Base-by-base conservation (phyloP, 2,797 vertebrate species). In the Dromococcyx pavoninus region DNA sequence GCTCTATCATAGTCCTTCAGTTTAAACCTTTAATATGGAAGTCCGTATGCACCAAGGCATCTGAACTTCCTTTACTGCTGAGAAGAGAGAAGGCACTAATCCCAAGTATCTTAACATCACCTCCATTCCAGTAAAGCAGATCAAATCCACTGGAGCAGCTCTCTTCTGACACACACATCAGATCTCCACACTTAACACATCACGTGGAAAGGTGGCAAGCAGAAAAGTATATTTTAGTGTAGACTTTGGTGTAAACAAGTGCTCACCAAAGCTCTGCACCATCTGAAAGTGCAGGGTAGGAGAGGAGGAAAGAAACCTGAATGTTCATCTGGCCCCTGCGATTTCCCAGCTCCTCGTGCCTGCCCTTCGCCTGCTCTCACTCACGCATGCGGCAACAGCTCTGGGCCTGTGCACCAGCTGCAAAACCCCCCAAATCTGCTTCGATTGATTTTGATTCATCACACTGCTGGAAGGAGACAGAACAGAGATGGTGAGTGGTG, bases 381-480 rank as follows among this genome's bases (percentile, higher is more conserved):
- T 60, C 4, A 0, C 23, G 13, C 0, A 41, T 27, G 43, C 0
- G 0, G n/a, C 33, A n/a, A 62, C 35, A 74, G 83, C 62, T 43
- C 35, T 1, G 0, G 33, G 58, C 43, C 88, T 74, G 73, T 5
- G 35, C 18, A 58, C 80, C 88, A 91, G 73, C 65, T 90, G 73
- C 79, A 64, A 41, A 61, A 64, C 50, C 0, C n/a, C 61, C 1
- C 0, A 43, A 25, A 18, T 0, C 12, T 9, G 50, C 54, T 83
- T 41, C 57, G 2, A 28, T 11, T 2, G n/a, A 61, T 64, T 41
- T 33, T 2, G 0, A 77, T 61, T 57, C 79, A 80, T 65, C 88
- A 43, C 5, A 5, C 23, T 30, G 41, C 89, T 86, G 88, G 15
- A 71, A 74, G 22, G 24, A 78, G 25, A 73, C 41, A 75, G 50